Conservation (phyloP, 1,140 invertebrate genomes). For the Battus philenor region DNA sequence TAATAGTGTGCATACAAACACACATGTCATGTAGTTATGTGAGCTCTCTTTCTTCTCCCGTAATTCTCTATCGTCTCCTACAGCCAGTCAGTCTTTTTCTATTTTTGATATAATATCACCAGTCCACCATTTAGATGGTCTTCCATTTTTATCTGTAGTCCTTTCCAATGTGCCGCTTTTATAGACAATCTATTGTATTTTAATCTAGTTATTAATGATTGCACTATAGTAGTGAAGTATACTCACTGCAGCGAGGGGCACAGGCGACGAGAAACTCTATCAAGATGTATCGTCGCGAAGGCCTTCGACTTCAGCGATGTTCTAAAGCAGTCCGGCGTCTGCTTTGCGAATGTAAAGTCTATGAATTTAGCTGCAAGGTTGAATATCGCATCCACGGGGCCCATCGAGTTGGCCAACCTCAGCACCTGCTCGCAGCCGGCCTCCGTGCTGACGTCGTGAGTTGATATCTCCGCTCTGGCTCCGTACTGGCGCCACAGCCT, state of each 20-base stretch:
- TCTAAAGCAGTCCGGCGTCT: slow-evolving; percentile 77
- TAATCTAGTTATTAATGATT: too few species aligned
- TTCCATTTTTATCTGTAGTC: too few species aligned
- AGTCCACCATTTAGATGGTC: too few species aligned
- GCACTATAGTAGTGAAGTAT: too few species aligned
- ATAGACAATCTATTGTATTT: too few species aligned
- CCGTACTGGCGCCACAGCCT: slow-evolving; percentile 81
- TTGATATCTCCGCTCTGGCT: slow-evolving; percentile 79
- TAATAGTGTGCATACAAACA: too few species aligned
- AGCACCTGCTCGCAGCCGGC: slow-evolving; percentile 80
- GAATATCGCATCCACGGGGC: slow-evolving; percentile 87
- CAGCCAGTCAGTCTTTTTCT: too few species aligned
- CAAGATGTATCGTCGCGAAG: slow-evolving; percentile 77
- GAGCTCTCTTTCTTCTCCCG: too few species aligned
- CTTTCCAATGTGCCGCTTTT: too few species aligned
- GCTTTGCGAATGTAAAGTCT: slow-evolving; percentile 79
- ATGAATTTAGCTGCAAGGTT: slow-evolving; percentile 85
- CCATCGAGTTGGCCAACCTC: slow-evolving; percentile 77
- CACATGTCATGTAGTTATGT: too few species aligned
- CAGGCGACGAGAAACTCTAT: slow-evolving; percentile 75
- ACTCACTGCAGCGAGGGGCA: slow-evolving; percentile 77
- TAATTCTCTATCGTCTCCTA: too few species aligned
- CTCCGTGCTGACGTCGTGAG: slow-evolving; percentile 79
- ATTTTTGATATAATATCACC: background rate
- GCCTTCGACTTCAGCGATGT: slow-evolving; percentile 79